Base-by-base conservation (phyloP, 1,140 invertebrate genomes). In the Ridgeia piscesae region DNA sequence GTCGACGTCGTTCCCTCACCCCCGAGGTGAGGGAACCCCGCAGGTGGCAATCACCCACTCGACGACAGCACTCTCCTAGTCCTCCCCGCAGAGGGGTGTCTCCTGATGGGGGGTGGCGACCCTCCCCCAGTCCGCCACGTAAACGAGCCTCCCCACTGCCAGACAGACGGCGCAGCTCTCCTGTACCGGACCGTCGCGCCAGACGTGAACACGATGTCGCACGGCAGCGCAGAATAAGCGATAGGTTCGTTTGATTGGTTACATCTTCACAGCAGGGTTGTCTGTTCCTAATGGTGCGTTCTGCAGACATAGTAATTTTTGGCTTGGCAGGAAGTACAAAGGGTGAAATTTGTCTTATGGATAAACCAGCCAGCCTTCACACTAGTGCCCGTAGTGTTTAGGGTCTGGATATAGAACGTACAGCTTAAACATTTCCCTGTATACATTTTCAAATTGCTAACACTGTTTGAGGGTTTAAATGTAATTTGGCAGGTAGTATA, bases 51-150 rank as follows among this genome's bases (percentile, higher is more conserved):
- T 90, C 89, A 21, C 89, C 89, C n/a, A 27, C 89, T 4, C 89
- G 35, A 90, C 89, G 89, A 17, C 34, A 90, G n/a, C 34, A 42
- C 35, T 90, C 89, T 27, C 34, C 89, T n/a, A 90, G 89, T 42
- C 89, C 89, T 2, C 89, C 1, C 89, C 89, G 34, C 17, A 90
- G 89, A 27, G 35, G 35, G 21, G 17, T 34, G 35, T 90, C 89
- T 34, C 89, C 89, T 33, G 89, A 34, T 90, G 89, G 33, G 14
- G 89, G 33, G 14, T 42, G 89, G 89, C 34, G 89, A 11, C 89
- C 89, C 89, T 34, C 35, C n/a, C 11, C 89, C 89, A 90, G 89
- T 34, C 89, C 34, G 9, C 89, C 89, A 11, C 89, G 89, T 33
- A 90, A 33, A 90, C 58, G 58, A 77, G 58, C 58, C 58, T 77